Conservation (phyloP, 35 echinoderm and acorn worm species). For the Lytechinus variegatus region DNA sequence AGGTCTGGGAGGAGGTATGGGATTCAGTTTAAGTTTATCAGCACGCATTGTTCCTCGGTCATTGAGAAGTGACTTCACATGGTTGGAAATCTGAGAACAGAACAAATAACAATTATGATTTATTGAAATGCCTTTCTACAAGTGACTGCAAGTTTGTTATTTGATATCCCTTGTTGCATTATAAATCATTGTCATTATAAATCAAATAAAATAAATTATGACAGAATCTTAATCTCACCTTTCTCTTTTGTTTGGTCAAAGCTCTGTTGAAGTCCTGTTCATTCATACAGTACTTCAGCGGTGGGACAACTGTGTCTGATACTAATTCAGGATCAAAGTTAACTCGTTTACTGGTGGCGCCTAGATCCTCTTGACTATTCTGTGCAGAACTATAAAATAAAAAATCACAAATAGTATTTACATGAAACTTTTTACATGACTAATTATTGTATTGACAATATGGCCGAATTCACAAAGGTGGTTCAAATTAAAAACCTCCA, state of each 20-base stretch:
- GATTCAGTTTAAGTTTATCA: slow-evolving; percentile 62
- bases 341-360: background rate
- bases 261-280: slow-evolving; percentile 82
- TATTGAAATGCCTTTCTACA: too few relatives aligned
- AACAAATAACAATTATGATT: background rate
- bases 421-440: background rate
- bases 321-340: background rate
- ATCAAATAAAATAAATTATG: too few relatives aligned
- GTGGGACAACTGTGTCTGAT: slow-evolving; percentile 19
- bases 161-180: too few relatives aligned
- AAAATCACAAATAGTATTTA: background rate
- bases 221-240: slow-evolving; percentile 48
- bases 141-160: too few relatives aligned
- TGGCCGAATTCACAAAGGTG: too few relatives aligned
- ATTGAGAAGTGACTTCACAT: slow-evolving; percentile 79
- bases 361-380: background rate
- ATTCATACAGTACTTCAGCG: slow-evolving; percentile 73
- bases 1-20: slow-evolving; percentile 67
- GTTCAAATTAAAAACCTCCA: too few relatives aligned
- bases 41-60: slow-evolving; percentile 67
- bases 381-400: background rate
- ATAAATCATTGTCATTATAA: too few relatives aligned
- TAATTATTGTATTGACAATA: too few relatives aligned
- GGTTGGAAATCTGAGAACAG: slow-evolving; percentile 59
- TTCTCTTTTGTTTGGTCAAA: slow-evolving; percentile 83